phyloP scores from a whole-genome alignment of 2,113 vertebrate genomes.

The Caloenas nicobarica region DNA sequence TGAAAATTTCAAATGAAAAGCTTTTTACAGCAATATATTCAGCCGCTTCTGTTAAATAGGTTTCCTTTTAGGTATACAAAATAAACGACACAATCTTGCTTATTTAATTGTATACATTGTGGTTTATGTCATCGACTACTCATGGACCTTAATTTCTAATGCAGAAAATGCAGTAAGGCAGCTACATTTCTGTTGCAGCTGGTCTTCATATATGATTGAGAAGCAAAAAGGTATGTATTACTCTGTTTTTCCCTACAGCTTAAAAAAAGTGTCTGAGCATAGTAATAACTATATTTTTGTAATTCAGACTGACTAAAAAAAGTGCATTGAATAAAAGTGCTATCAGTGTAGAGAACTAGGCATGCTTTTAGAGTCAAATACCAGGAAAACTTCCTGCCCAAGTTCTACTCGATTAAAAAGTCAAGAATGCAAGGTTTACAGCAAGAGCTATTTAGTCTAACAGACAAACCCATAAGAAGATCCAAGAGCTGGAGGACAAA shows the following conservation, averaged over 20 bases:
- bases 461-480: background rate
- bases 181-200: background rate
- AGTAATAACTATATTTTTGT: background rate
- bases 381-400: background rate
- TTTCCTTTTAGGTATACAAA: background rate
- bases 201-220: background rate
- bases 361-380: background rate
- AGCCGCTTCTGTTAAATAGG: background rate
- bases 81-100: background rate
- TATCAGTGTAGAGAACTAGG: background rate
- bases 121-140: background rate
- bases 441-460: background rate
- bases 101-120: background rate
- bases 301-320: background rate
- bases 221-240: background rate
- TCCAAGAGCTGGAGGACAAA: background rate
- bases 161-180: background rate
- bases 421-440: background rate
- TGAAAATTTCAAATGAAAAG: background rate
- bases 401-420: background rate
- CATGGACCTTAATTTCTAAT: background rate
- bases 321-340: background rate
- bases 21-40: background rate
- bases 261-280: background rate
- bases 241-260: background rate